Base-by-base conservation (phyloP, 2,113 vertebrate genomes). In the Gopherus evgoodei region DNA sequence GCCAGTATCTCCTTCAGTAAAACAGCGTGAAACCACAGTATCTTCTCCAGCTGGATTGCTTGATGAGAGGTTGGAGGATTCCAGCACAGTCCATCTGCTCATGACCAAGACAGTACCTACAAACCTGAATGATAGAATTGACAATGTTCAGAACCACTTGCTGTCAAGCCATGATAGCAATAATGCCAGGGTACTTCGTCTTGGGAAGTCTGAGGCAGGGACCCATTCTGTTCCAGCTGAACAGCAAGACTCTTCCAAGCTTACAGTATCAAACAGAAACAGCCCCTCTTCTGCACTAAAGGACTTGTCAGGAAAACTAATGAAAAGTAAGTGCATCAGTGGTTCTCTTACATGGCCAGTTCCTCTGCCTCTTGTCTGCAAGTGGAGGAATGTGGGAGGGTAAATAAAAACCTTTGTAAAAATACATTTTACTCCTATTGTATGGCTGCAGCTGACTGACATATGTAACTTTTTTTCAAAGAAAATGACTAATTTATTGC, bases 301-400 rank as follows among this genome's bases (percentile, higher is more conserved):
- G 92, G 99, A 99, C 90, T 97, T 99, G 93, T 99, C 99, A 13
- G 99, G 98, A 97, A 99, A 99, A 94, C 98, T 99, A 91, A 99
- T 99, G 99, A 99, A 99, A 98, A 99, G 99, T 99, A 98, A 99
- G 99, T 99, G 91, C 12, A 31, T 83, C 31, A 10, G 88, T 92
- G 87, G 53, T 56, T 82, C 75, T 13, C 29, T 3, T 1, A n/a
- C 85, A 16, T 49, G n/a, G 86, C 75, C 9, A 49, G 6, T 91
- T 91, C 47, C 72, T 82, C 92, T 83, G 83, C 47, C 31, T 57
- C 38, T 6, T 47, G 53, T 25, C 10, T 57, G 13, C 78, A 50
- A 50, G 52, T 44, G 13, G 17, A 81, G 79, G 80, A 35, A 17
- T 31, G 8, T n/a, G 65, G 65, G 38, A 25, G 42, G 24, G 38